Percentiles rank a stretch among this genome's conserved stretches.
Evolutionary conservation across 2,888 invertebrate genomes (phyloP).

Genomic region (Lithophane semibrunnea): DNA sequence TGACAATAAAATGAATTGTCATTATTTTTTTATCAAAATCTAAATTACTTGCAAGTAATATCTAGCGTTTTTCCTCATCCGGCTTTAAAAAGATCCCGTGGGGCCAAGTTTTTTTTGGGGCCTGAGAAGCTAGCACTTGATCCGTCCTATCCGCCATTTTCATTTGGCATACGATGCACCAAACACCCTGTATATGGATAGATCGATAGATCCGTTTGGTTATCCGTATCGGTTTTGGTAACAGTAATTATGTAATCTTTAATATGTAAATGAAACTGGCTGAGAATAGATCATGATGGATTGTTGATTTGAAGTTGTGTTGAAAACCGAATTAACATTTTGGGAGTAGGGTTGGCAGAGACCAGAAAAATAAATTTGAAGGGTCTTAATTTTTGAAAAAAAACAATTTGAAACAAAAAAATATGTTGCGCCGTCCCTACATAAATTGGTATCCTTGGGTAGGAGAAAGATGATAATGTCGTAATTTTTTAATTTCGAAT

Average conservation of each 20-base stretch:
- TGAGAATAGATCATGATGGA: slow-evolving; percentile 34
- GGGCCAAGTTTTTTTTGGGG: too few species aligned
- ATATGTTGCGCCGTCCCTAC: too few species aligned
- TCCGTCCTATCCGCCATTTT: too few species aligned
- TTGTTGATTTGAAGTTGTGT: slow-evolving; percentile 36
- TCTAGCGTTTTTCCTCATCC: too few species aligned
- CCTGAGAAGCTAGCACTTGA: too few species aligned
- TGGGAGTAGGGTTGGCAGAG: slow-evolving; percentile 13
- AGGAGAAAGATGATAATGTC: neutral
- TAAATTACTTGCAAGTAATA: too few species aligned
- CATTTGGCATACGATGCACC: too few species aligned
- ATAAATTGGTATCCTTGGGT: too few species aligned
- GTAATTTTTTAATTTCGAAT: neutral
- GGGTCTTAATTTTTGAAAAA: neutral
- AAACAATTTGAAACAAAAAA: too few species aligned
- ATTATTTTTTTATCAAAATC: too few species aligned
- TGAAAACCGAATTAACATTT: slow-evolving; percentile 26
- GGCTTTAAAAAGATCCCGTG: too few species aligned
- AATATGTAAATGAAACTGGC: slow-evolving; percentile 49
- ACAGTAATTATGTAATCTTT: slow-evolving; percentile 47
- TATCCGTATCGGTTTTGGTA: neutral
- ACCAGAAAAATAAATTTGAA: neutral
- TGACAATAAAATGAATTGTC: too few species aligned
- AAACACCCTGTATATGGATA: slow-evolving; percentile 1
- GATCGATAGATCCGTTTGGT: slow-evolving; percentile 30